Evolutionary conservation across 2,888 invertebrate species (phyloP), one percentile per base, ranked within the genome.

Genomic region (Galerucella pusilla): DNA sequence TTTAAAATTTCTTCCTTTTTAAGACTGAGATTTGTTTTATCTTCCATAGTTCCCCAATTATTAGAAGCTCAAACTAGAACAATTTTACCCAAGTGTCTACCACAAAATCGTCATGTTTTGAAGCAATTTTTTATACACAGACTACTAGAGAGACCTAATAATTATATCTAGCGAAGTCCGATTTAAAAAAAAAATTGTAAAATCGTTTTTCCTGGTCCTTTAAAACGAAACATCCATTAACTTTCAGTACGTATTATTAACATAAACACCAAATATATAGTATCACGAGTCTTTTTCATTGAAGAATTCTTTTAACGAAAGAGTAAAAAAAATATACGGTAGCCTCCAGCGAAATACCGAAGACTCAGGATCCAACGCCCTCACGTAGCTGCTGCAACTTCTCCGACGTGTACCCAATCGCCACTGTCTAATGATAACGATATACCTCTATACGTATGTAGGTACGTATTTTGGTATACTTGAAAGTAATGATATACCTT

Each of bases 351-450:
- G 12, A 61, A 61, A 61, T 35, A 61, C 14, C n/a, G 25, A 28
- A 66, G 75, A 68, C 75, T 6, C 35, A 42, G 68, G 75, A 74
- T 72, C 70, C 76, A 73, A 69, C 75, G 68, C 78, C 75, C 74
- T 65, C 70, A 64, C 70, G 71, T 73, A 73, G 57, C 64, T 25
- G 74, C 75, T 77, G 74, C 77, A 76, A 75, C 75, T 78, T 77
- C 75, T 75, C 74, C 75, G 75, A 73, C 73, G 74, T 72, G 75
- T 70, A 75, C 75, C 75, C 74, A 67, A 76, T 65, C 70, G 79
- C 79, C 79, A 77, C 79, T 59, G 77, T 79, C 77, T 79, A 79
- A 79, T 79, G 79, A 77, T 79, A 79, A 75, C 78, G 73, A 73
- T 76, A 73, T 73, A 73, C 75, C 66, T 42, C 9, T 9, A 42